Base-by-base conservation (phyloP, 2,797 vertebrate species). In the Pangasius sanitwongsei region DNA sequence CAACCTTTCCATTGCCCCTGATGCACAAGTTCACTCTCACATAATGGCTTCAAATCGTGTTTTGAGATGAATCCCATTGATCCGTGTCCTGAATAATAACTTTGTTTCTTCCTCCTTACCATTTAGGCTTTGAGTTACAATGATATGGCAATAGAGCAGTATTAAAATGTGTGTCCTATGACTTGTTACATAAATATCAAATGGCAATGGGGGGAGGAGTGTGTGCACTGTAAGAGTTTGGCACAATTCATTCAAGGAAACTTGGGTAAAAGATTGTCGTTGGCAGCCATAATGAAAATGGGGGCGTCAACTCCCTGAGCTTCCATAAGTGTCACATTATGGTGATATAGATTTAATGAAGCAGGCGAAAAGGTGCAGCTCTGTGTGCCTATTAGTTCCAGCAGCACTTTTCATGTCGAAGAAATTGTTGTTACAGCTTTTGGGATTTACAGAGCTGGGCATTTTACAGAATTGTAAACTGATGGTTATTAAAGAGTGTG, bases 321-420 rank as follows among this genome's bases (percentile, higher is more conserved):
- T 85, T 34, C 48, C 82, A 55, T 59, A 89, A 81, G 83, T 82
- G 85, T 87, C 89, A 89, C 83, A 88, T 88, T 89, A 86, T 80
- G 86, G 61, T 89, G 87, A 83, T 87, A 72, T 89, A 88, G 87
- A 89, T 88, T 89, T 92, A 89, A 89, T 86, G 87, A 92, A 82
- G 61, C 69, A 70, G 74, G 88, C 28, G 34, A 87, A 85, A 87
- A 77, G 75, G 85, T 87, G 75, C 88, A 70, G 59, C 67, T 80
- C 61, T 89, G 82, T 87, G 89, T 83, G 82, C 44, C 83, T 72
- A 84, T 86, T 82, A 48, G 69, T 55, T 89, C 72, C 70, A 88
- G 53, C 28, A 83, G 61, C 85, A 83, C 84, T 78, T 83, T 85
- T 78, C 67, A 80, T 53, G 59, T 91, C 55, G 75, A 44, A 16